Conservation (phyloP, 2,113 vertebrate species). For the Seriola quinqueradiata region DNA sequence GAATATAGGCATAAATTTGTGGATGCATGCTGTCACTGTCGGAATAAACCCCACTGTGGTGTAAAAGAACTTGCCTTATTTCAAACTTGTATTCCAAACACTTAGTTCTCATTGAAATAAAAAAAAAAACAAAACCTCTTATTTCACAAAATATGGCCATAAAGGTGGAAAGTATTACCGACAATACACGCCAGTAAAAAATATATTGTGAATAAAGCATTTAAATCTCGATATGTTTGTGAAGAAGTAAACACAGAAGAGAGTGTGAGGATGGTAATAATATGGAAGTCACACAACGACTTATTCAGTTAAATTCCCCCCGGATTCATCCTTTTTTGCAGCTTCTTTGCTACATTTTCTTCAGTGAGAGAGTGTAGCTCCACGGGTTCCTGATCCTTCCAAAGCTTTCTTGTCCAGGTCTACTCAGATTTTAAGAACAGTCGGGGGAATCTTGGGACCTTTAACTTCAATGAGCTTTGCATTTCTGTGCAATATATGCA, state of each 20-base stretch:
- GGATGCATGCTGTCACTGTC: neutral
- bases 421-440: constrained; percentile 31
- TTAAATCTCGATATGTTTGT: constrained; percentile 1
- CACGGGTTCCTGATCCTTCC: constrained; percentile 29
- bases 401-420: constrained; percentile 40
- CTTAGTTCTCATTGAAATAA: neutral
- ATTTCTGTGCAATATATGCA: constrained; percentile 28
- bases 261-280: constrained; percentile 4
- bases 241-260: constrained; percentile 18
- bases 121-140: constrained; percentile 3
- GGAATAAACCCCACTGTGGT: constrained; percentile 40
- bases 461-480: constrained; percentile 33
- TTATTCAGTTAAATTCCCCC: constrained; percentile 24
- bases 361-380: constrained; percentile 19
- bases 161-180: constrained; percentile 1
- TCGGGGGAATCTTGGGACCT: constrained; percentile 29
- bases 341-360: constrained; percentile 1
- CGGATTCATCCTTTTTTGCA: constrained; percentile 7
- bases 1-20: constrained; percentile 36
- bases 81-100: constrained; percentile 34
- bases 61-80: constrained; percentile 21
- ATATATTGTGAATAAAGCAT: constrained; percentile 1
- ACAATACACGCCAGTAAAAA: constrained; percentile 8
- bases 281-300: constrained; percentile 38
- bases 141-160: neutral